A percentile compares a stretch with the other conserved stretches of the same genome.
These are phyloP conservation scores for Trichomalopsis sarcophagae DNA, from an alignment of 1,140 invertebrate species.

Conservation along the genomic window DNA sequence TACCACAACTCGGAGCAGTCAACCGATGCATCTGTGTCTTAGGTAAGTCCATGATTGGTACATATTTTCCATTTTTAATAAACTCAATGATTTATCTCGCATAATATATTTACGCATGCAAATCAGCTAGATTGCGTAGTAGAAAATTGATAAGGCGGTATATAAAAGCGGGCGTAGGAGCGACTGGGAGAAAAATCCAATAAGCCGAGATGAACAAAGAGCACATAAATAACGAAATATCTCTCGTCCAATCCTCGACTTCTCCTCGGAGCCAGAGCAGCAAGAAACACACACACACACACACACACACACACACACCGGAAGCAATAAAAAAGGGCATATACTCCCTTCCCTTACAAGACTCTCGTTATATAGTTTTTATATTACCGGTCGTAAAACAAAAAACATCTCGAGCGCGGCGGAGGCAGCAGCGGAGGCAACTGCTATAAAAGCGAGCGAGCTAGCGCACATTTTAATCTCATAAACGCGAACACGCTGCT, in stretches of 20 bases:
- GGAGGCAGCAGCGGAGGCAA: not conserved
- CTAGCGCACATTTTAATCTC: constrained; percentile 39
- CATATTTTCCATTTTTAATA: no score
- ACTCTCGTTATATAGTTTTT: constrained; percentile 32
- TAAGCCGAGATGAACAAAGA: not conserved
- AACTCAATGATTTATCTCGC: no score
- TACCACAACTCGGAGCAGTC: no score
- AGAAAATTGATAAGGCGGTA: no score
- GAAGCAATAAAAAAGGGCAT: constrained; percentile 18
- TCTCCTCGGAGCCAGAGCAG: not conserved
- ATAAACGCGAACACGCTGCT: constrained; percentile 21
- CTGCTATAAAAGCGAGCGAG: constrained; percentile 9
- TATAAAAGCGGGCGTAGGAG: no score
- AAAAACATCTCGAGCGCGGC: constrained; percentile 29
- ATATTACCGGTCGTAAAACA: constrained; percentile 32
- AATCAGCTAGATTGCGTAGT: no score
- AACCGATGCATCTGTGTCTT: no score
- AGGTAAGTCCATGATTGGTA: no score
- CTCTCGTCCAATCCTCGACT: not conserved
- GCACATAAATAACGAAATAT: constrained; percentile 3
- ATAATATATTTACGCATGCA: no score
- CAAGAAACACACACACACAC: not conserved
- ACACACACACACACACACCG: not conserved
- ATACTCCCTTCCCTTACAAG: constrained; percentile 19
- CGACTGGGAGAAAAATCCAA: not conserved